phyloP scores from a whole-genome alignment of 1,140 invertebrate genomes.

The Euura saliciscinereae region DNA sequence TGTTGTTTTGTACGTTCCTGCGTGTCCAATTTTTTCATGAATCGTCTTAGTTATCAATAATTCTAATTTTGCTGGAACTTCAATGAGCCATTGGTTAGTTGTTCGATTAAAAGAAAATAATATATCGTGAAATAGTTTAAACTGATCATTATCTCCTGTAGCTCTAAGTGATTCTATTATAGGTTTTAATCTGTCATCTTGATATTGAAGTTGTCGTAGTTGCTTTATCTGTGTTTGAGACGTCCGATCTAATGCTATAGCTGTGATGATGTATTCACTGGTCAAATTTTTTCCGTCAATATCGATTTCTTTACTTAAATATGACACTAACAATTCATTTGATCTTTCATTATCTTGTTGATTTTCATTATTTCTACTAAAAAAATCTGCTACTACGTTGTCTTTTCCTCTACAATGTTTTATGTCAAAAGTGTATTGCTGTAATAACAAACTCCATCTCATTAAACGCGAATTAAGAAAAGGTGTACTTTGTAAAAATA shows the following conservation, averaged over 20 bases:
- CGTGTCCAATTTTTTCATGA: too few species aligned
- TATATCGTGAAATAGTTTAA: too few species aligned
- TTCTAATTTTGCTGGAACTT: too few species aligned
- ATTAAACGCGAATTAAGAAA: not conserved
- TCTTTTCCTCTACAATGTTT: slow-evolving; percentile 8
- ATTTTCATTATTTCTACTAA: not conserved
- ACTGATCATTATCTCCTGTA: too few species aligned
- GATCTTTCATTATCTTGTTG: not conserved
- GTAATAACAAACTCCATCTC: slow-evolving; percentile 17
- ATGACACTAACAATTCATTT: not conserved
- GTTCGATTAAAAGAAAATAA: too few species aligned
- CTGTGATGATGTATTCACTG: not conserved
- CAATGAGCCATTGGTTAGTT: too few species aligned
- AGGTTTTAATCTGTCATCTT: too few species aligned
- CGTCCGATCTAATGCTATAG: not conserved
- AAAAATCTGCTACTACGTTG: slow-evolving; percentile 14
- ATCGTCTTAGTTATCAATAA: too few species aligned
- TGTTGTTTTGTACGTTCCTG: too few species aligned
- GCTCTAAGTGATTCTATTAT: too few species aligned
- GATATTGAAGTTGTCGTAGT: too few species aligned
- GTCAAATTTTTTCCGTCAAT: not conserved
- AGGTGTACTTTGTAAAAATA: slow-evolving; percentile 7
- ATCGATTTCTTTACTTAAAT: not conserved
- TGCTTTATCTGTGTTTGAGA: not conserved
- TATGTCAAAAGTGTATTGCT: slow-evolving; percentile 10